phyloP scores from a whole-genome alignment of 2,888 invertebrate genomes.

The Andrena flavipes region DNA sequence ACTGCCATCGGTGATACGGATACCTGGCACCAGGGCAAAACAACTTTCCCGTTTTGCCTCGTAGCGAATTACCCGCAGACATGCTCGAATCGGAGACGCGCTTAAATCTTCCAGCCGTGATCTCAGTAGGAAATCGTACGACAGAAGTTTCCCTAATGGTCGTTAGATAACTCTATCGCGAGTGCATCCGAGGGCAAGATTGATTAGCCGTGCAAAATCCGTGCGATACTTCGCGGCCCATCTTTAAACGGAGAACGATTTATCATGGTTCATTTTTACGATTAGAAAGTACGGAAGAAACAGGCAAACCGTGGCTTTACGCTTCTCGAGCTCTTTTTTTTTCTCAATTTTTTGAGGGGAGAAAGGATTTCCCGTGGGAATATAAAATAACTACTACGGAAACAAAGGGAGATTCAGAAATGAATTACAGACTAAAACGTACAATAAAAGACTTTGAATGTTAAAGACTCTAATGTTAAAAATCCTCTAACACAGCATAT shows the following conservation, averaged over 20 bases:
- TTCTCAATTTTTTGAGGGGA: background rate
- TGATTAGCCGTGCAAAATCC: conserved; percentile 19
- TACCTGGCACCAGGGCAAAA: background rate
- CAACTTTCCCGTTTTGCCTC: conserved; percentile 6
- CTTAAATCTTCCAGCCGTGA: conserved; percentile 11
- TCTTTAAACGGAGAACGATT: conserved; percentile 1
- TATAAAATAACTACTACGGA: background rate
- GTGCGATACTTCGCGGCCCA: background rate
- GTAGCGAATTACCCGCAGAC: background rate
- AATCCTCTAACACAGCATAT: too few species aligned
- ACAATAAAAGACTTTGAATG: background rate
- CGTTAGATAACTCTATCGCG: conserved; percentile 17
- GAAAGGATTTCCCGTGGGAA: background rate
- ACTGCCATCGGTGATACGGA: conserved; percentile 15
- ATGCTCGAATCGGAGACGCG: background rate
- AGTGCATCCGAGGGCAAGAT: conserved; percentile 9
- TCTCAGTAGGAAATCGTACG: background rate
- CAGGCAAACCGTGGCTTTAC: background rate
- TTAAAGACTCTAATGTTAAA: background rate
- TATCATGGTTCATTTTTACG: background rate
- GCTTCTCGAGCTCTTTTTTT: background rate
- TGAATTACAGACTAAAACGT: background rate
- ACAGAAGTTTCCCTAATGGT: conserved; percentile 15
- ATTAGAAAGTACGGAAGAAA: conserved; percentile 12
- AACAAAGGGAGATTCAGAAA: background rate